These are phyloP conservation scores for Lycocorax pyrrhopterus DNA, from an alignment of 2,113 vertebrate species.

Conservation along the genomic window DNA sequence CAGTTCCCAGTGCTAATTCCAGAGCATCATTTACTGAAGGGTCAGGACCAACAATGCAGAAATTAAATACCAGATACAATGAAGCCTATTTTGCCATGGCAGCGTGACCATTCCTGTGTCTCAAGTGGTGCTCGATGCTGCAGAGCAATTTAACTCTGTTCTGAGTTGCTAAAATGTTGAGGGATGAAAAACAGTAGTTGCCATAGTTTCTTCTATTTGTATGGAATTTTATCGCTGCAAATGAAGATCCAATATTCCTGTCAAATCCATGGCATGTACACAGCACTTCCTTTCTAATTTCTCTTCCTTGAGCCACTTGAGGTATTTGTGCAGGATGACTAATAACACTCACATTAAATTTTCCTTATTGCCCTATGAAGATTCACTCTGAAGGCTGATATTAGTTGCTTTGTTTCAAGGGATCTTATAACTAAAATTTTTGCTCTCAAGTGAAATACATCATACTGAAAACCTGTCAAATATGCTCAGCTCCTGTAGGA, in stretches of 20 bases:
- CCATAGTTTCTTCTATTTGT: neutral
- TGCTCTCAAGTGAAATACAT: neutral
- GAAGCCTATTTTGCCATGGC: neutral
- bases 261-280: neutral
- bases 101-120: neutral
- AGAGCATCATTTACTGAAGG: neutral
- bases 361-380: neutral
- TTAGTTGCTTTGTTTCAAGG: constrained; percentile 10
- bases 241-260: neutral
- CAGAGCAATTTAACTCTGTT: neutral
- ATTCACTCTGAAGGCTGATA: neutral
- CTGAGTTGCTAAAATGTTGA: neutral
- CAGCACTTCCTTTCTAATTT: neutral
- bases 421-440: neutral
- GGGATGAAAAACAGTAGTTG: neutral
- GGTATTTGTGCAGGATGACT: neutral
- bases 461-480: neutral
- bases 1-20: neutral
- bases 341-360: neutral
- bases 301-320: neutral
- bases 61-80: neutral
- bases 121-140: neutral
- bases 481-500: neutral
- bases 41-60: neutral
- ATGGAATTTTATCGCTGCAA: neutral